A percentile compares a stretch with the other conserved stretches of the same genome.
Conservation (phyloP, 2,797 vertebrate genomes). For the Tamandua tetradactyla region DNA sequence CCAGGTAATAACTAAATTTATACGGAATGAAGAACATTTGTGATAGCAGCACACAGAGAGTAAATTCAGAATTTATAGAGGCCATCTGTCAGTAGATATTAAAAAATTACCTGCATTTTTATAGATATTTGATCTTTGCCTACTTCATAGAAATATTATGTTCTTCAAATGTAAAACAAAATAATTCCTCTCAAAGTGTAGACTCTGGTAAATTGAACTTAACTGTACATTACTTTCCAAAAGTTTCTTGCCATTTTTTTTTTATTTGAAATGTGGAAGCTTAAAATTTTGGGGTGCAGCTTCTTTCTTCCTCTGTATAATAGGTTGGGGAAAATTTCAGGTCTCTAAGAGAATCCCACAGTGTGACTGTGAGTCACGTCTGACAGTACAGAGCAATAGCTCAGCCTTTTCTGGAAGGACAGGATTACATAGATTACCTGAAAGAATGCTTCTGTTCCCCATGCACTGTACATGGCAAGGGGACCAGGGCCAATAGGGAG, state of each 20-base stretch:
- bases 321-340: background rate
- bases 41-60: background rate
- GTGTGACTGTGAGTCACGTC: background rate
- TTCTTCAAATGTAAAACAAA: constrained; percentile 68
- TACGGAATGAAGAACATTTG: constrained; percentile 23
- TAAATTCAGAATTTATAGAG: constrained; percentile 57
- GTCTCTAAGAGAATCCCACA: background rate
- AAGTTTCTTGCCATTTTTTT: constrained; percentile 9
- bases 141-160: background rate
- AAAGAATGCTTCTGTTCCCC: background rate
- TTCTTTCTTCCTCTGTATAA: background rate
- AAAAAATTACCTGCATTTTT: constrained; percentile 65
- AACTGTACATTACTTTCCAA: constrained; percentile 53
- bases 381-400: background rate
- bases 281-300: background rate
- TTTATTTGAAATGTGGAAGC: background rate
- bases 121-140: constrained; percentile 61
- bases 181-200: constrained; percentile 62
- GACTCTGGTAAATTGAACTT: background rate
- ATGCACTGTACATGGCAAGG: background rate
- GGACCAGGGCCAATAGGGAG: background rate
- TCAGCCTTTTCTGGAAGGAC: background rate
- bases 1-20: constrained; percentile 43
- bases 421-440: background rate
- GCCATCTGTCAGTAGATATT: constrained; percentile 50